Evolutionary conservation across 1,140 invertebrate species (phyloP).

Genomic region (Mamestra configurata): DNA sequence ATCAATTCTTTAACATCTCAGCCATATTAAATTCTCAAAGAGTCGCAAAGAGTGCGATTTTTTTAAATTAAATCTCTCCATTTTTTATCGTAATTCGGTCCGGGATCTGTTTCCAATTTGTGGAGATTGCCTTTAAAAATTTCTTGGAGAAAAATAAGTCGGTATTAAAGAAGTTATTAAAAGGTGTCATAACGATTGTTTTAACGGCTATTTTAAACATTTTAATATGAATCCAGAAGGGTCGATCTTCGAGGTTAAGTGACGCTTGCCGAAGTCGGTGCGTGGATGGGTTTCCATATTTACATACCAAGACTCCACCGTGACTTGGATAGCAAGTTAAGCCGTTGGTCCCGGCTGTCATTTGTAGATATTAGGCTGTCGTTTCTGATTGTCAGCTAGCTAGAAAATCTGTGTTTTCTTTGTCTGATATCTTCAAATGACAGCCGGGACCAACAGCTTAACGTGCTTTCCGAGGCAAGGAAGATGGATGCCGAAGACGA

Average conservation of each 20-base stretch:
- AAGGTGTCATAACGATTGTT: slow-evolving; percentile 25
- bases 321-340: too few relatives aligned
- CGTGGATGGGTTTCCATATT: too few relatives aligned
- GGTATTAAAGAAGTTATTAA: slow-evolving; percentile 28
- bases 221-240: neutral
- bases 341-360: too few relatives aligned
- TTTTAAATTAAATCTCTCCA: slow-evolving; percentile 46
- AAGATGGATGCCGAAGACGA: too few relatives aligned
- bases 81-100: slow-evolving; percentile 37
- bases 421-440: too few relatives aligned
- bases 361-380: too few relatives aligned
- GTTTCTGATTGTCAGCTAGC: too few relatives aligned
- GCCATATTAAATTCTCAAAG: slow-evolving; percentile 31
- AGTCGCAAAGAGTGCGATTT: slow-evolving; percentile 15
- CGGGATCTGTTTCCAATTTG: slow-evolving; percentile 40
- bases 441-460: too few relatives aligned
- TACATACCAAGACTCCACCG: too few relatives aligned
- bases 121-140: slow-evolving; percentile 31
- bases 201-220: neutral
- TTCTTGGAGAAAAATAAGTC: slow-evolving; percentile 21
- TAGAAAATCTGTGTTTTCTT: neutral
- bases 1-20: slow-evolving; percentile 32
- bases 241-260: too few relatives aligned
- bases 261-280: too few relatives aligned
- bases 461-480: too few relatives aligned